Evolutionary conservation across 1,140 invertebrate species (phyloP), one percentile per base, ranked within the genome.

Genomic region (Ruditapes philippinarum): DNA sequence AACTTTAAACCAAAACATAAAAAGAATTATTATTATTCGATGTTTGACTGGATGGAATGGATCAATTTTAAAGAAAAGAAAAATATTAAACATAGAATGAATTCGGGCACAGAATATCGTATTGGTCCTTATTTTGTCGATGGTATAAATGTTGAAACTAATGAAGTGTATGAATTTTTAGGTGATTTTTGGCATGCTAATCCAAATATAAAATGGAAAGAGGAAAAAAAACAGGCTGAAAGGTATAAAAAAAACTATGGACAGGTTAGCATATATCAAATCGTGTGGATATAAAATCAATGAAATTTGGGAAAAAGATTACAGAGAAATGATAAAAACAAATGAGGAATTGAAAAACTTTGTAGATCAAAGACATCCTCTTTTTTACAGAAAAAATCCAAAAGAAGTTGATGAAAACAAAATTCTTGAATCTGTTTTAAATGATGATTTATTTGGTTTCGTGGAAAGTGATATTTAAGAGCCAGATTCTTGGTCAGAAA

Each of bases 391-490:
- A 31, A 40, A 70, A 9, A 70, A 70, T n/a, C n/a, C 65, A 3
- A 4, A 70, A 9, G 31, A n/a, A n/a, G n/a, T n/a, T n/a, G n/a
- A n/a, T n/a, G n/a, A n/a, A n/a, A n/a, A 31, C 2, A 70, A 36
- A 3, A 7, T 31, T n/a, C 4, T 88, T 9, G 17, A 90, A 70
- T 11, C 79, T 11, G 57, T 90, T 2, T 11, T 65, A 4, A 82
- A 85, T 28, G 79, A 65, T 31, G 36, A 81, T n/a, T 40, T 91
- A n/a, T 92, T 91, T 74, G 89, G 91, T 25, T 51, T 91, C 19
- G 82, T 91, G 11, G 87, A 91, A 81, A 33, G 76, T 19, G 88
- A 90, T 51, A 90, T 90, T 33, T 19, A 89, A n/a, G 84, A 87
- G 12, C 89, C 82, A 9, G 19, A 73, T 7, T 12, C 25, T 19